Conservation (phyloP, 2,113 vertebrate species). For the Percina caprodes region DNA sequence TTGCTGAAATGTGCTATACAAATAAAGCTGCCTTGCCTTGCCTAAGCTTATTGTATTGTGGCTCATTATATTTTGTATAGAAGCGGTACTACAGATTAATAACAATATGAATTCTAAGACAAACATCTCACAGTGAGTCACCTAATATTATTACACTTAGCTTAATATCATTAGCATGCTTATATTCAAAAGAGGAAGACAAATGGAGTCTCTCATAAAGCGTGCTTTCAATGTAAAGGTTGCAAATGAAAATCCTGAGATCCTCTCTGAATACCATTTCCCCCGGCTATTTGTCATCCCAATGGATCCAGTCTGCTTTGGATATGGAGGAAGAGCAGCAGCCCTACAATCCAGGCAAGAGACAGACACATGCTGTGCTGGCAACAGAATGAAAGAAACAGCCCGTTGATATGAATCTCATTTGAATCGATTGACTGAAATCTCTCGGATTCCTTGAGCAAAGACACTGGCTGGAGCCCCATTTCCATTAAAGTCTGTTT, state of each 20-base stretch:
- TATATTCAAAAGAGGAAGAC: neutral
- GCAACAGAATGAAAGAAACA: conserved; percentile 36
- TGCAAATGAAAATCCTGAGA: conserved; percentile 18
- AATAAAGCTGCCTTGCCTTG: too few species aligned
- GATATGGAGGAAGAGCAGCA: conserved; percentile 23
- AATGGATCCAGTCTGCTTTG: conserved; percentile 28
- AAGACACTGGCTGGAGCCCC: neutral
- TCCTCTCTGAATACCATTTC: conserved; percentile 9
- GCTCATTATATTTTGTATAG: neutral
- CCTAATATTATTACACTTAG: neutral
- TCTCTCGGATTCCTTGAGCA: conserved; percentile 22
- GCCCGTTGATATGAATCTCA: conserved; percentile 44
- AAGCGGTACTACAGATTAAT: neutral
- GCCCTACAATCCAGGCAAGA: conserved; percentile 4
- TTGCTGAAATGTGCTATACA: too few species aligned
- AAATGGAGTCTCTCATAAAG: conserved; percentile 13
- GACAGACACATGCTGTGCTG: conserved; percentile 19
- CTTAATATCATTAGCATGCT: neutral
- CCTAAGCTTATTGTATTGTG: neutral
- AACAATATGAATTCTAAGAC: neutral
- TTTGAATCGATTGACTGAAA: conserved; percentile 51
- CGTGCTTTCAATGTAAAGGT: neutral
- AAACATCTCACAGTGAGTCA: neutral
- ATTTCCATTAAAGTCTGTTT: conserved; percentile 21
- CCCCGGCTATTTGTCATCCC: conserved; percentile 4